Evolutionary conservation across 2,888 invertebrate species (phyloP), one percentile per base, ranked within the genome.

Genomic region (Achlya flavicornis): DNA sequence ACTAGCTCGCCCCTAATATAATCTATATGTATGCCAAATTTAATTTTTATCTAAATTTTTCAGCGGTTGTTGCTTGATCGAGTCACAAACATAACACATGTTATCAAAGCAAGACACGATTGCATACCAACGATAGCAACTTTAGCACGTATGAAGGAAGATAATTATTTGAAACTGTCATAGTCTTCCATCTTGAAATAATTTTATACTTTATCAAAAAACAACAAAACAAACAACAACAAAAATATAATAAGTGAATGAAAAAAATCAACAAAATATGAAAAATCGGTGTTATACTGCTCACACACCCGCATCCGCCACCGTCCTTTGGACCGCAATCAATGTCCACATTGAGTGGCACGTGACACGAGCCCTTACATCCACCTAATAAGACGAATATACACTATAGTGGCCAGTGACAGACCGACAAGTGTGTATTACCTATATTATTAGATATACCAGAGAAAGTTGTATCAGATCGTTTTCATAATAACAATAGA

Each of bases 281-380:
- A 19, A 26, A 66, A 63, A 59, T 58, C 46, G 16, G 58, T 76
- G 72, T 73, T 76, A 74, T 64, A 63, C 66, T 63, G 59, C 62
- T 72, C 61, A 46, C 59, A 63, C 26, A 48, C 53, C 43, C 60
- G 58, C 64, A 61, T 53, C 64, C 43, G 63, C 64, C 61, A 46
- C 62, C 65, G 65, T 71, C 76, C 71, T 76, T 73, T 72, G 75
- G 82, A 92, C 92, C 91, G 91, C 89, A 87, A 90, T 92, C 91
- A 92, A 90, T 84, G 91, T 91, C 89, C 86, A 80, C 82, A 69
- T 70, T 89, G 91, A 91, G 85, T 90, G 92, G 83, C 90, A 87
- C 79, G 84, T 87, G 90, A 87, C 89, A 84, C 70, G 77, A 68
- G 80, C 86, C 85, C 86, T 83, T 84, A 81, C 78, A 79, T 74